phyloP scores from a whole-genome alignment of 2,888 invertebrate genomes.

The Plebejus melissa region DNA sequence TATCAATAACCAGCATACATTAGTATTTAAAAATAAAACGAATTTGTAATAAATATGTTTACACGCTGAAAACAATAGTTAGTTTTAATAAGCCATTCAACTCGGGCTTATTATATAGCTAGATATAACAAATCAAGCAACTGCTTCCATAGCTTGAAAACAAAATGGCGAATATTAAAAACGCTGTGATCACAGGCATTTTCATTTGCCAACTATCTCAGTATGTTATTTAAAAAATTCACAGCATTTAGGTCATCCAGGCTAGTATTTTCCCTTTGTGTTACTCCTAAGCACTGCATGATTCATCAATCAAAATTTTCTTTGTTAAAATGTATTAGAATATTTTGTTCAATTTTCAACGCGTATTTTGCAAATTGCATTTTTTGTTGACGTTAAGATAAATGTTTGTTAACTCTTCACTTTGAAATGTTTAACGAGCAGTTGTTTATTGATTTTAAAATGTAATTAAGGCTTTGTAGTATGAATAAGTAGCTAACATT shows the following conservation, averaged over 20 bases:
- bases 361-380: not conserved
- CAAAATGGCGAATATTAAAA: not conserved
- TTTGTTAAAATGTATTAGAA: constrained; percentile 15
- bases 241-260: constrained; percentile 16
- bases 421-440: not conserved
- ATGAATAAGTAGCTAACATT: not conserved
- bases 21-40: too few species aligned
- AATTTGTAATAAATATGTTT: too few species aligned
- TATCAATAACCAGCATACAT: too few species aligned
- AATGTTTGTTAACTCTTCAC: not conserved
- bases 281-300: not conserved
- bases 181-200: not conserved
- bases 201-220: not conserved
- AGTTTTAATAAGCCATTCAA: not conserved
- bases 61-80: not conserved
- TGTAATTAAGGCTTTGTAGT: too few species aligned
- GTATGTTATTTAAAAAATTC: constrained; percentile 24
- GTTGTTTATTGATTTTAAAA: not conserved
- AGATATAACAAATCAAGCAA: not conserved
- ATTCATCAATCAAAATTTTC: not conserved
- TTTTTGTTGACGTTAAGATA: not conserved
- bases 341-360: not conserved
- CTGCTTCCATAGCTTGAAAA: not conserved
- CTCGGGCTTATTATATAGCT: not conserved
- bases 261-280: constrained; percentile 19